Conservation (phyloP, 2,113 vertebrate species). For the Odocoileus virginianus region DNA sequence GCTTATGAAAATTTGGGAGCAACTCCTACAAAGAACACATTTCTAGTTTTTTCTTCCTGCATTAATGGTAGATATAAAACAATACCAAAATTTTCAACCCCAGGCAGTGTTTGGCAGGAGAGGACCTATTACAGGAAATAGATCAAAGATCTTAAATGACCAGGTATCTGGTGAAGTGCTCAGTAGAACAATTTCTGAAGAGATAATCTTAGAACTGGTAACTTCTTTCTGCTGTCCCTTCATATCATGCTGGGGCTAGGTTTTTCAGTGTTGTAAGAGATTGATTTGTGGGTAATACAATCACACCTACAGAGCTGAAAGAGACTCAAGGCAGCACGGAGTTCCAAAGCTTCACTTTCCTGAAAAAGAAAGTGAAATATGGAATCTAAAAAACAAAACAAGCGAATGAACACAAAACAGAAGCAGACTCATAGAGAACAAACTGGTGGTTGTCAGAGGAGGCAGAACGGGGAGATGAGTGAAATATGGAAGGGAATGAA, state of each 20-base stretch:
- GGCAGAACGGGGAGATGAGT: background rate
- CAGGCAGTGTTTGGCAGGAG: background rate
- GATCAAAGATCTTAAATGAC: background rate
- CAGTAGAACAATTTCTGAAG: background rate
- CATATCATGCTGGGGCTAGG: background rate
- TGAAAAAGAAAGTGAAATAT: background rate
- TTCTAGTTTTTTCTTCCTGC: background rate
- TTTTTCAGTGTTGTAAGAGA: background rate
- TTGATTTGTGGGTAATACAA: background rate
- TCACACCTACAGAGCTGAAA: background rate
- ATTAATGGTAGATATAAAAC: background rate
- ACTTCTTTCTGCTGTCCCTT: background rate
- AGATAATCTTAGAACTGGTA: background rate
- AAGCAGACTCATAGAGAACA: background rate
- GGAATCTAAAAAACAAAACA: background rate
- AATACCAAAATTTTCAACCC: background rate
- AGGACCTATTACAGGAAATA: background rate
- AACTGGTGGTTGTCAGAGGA: background rate
- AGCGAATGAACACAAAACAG: background rate
- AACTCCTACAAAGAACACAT: background rate
- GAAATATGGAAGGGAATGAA: background rate
- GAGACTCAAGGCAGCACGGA: background rate
- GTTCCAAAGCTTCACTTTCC: background rate
- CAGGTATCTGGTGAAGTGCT: background rate
- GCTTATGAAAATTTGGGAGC: background rate